Evolutionary conservation across 2,113 vertebrate genomes (phyloP), one percentile per base, ranked within the genome.

Genomic region (Carlito syrichta): DNA sequence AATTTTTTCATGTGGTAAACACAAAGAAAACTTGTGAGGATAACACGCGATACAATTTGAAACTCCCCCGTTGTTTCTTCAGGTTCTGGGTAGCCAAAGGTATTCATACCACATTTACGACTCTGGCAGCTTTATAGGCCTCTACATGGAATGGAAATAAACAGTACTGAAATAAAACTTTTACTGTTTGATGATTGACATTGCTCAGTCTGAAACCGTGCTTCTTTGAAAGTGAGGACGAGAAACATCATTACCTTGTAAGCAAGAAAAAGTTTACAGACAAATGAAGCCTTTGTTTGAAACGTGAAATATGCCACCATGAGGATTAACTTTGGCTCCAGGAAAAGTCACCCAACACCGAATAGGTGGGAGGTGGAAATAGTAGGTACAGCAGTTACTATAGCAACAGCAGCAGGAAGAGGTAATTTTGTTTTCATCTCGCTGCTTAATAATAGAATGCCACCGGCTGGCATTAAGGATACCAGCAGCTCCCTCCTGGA

Each of bases 401-500:
- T 78, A 91, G 93, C 43, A 95, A 97, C 77, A 86, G 68, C 22
- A 69, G 48, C 48, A 77, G n/a, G 77, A 77, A 96, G 71, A 79
- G 43, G n/a, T 94, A 50, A 87, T 96, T 97, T 82, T 96, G 58
- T 89, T 66, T 91, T 87, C 45, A 38, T 94, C 50, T 82, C 12
- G 11, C 50, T 11, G 11, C 50, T 94, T 92, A 92, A 85, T 82
- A 86, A 78, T 17, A 73, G 74, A 92, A 54, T 83, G 66, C 50
- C 60, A 88, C 32, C 8, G 40, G 38, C 56, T 96, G 86, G 68
- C 68, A 71, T 92, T 88, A 82, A 71, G 73, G 60, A 52, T 40
- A 38, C 63, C 30, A 95, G 60, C 40, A 91, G n/a, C 32, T 86
- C 32, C 68, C 84, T 93, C 20, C 43, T 86, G 63, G 76, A 87